These are phyloP conservation scores for Apamea anceps DNA, from an alignment of 2,888 invertebrate genomes.

Conservation along the genomic window DNA sequence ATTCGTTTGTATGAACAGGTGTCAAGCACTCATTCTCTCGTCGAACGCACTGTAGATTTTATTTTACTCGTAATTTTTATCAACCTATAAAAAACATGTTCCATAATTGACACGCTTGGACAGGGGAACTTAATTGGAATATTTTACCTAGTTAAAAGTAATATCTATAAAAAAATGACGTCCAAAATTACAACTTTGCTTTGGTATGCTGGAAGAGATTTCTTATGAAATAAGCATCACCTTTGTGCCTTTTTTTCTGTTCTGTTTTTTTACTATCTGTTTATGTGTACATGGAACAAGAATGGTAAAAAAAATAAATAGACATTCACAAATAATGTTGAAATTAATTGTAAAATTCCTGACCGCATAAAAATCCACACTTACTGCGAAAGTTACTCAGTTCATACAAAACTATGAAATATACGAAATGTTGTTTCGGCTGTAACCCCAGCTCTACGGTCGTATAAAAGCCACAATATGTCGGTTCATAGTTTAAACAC, in stretches of 20 bases:
- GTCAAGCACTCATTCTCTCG: no score
- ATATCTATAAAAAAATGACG: no score
- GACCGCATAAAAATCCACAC: neutral
- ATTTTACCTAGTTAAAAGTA: neutral
- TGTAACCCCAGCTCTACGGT: neutral
- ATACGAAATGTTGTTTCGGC: slow-evolving; percentile 6
- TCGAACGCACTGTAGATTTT: no score
- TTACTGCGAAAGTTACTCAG: neutral
- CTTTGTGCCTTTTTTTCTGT: no score
- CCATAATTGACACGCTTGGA: neutral
- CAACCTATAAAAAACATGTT: neutral
- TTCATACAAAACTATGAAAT: slow-evolving; percentile 15
- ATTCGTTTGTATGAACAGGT: no score
- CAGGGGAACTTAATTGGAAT: neutral
- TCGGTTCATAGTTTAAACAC: slow-evolving; percentile 37
- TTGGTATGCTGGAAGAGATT: no score
- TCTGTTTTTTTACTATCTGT: no score
- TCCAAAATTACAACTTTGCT: neutral
- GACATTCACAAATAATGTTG: neutral
- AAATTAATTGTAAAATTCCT: neutral
- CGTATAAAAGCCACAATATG: slow-evolving; percentile 24
- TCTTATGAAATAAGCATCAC: no score
- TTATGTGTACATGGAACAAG: no score
- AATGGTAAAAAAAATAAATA: no score
- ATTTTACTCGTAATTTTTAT: no score